Evolutionary conservation across 2,888 invertebrate species (phyloP).

Genomic region (Megastigmus dorsalis): DNA sequence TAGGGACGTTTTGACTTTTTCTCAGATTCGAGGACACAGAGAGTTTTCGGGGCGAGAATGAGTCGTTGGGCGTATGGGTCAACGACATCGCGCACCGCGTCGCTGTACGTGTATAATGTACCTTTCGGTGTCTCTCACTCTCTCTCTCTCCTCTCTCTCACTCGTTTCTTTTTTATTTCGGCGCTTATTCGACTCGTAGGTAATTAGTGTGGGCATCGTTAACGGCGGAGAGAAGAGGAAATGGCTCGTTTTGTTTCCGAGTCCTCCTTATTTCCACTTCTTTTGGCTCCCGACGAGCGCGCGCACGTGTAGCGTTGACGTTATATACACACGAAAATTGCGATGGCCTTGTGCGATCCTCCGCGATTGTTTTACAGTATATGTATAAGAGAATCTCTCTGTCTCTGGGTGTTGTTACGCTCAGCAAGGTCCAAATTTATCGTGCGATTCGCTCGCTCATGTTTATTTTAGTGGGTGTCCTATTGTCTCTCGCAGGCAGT

Average conservation of each 20-base stretch:
- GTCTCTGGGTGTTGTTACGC: neutral
- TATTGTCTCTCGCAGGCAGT: no score
- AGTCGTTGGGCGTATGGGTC: no score
- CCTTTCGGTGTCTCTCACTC: no score
- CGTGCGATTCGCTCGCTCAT: neutral
- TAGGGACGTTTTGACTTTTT: neutral
- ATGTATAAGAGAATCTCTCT: neutral
- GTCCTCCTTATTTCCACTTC: neutral
- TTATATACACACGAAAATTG: no score
- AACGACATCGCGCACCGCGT: neutral
- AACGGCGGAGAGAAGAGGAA: neutral
- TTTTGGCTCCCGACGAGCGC: no score
- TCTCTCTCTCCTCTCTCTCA: no score
- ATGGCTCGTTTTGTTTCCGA: conserved; percentile 22
- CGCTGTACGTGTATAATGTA: no score
- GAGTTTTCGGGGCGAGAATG: no score
- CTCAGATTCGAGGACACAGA: no score
- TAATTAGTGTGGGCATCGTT: conserved; percentile 1
- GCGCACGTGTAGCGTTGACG: neutral
- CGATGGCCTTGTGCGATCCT: conserved; percentile 1
- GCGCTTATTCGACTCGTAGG: no score
- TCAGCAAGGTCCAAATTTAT: neutral
- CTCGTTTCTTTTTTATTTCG: no score
- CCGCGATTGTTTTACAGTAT: neutral
- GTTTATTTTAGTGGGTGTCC: no score